These are phyloP conservation scores for Atherinosoma microstoma DNA, from an alignment of 2,797 vertebrate species.

Conservation along the genomic window DNA sequence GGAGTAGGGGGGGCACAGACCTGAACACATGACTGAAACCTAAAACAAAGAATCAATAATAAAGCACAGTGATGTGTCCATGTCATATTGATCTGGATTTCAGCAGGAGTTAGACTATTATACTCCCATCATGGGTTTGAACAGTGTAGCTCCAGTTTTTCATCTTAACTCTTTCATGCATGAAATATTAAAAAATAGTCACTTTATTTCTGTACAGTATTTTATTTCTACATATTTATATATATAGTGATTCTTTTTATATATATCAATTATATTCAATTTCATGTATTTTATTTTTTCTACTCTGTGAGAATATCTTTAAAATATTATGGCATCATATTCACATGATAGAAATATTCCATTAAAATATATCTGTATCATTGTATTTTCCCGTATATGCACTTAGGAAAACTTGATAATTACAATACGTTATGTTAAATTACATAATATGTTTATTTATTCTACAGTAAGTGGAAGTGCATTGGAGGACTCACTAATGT, in stretches of 20 bases:
- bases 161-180: background rate
- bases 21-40: constrained; percentile 26
- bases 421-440: background rate
- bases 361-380: background rate
- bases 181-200: background rate
- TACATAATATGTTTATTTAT: background rate
- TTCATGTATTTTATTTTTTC: background rate
- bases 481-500: background rate
- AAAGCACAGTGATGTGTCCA: constrained; percentile 27
- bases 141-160: background rate
- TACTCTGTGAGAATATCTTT: background rate
- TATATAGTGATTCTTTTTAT: background rate
- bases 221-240: background rate
- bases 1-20: background rate
- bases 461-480: background rate
- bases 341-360: background rate
- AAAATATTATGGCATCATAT: background rate
- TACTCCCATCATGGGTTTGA: constrained; percentile 12
- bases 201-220: background rate
- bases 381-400: background rate
- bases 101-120: constrained; percentile 24
- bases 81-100: constrained; percentile 47
- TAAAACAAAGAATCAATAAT: constrained; percentile 49
- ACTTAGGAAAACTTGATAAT: background rate
- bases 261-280: background rate